Evolutionary conservation across 2,797 vertebrate species (phyloP).

Genomic region (Rhabdomys pumilio): DNA sequence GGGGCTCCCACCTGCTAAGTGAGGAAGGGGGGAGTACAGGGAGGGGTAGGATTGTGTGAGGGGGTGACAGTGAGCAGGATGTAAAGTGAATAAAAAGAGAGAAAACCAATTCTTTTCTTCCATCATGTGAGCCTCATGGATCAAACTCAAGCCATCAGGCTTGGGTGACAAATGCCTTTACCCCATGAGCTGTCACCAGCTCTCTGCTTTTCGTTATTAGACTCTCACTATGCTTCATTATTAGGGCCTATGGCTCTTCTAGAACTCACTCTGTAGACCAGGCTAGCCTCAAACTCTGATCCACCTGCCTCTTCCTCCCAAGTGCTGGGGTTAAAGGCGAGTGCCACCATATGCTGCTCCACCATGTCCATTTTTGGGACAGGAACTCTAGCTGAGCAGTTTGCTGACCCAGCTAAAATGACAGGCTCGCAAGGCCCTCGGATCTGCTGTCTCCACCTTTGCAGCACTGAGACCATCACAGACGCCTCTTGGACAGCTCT

Average conservation of each 20-base stretch:
- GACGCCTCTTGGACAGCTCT: neutral
- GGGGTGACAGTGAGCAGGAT: neutral
- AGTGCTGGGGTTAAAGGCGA: neutral
- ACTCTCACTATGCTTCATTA: neutral
- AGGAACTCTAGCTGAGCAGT: neutral
- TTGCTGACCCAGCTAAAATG: neutral
- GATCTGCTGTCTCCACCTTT: neutral
- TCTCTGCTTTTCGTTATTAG: neutral
- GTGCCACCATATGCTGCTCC: no score
- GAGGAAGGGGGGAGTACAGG: neutral
- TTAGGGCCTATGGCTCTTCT: neutral
- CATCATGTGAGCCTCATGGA: neutral
- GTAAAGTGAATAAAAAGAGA: neutral
- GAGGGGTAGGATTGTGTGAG: neutral
- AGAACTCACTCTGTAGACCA: neutral
- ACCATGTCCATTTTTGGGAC: neutral
- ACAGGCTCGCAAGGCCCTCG: neutral
- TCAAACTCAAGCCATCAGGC: neutral
- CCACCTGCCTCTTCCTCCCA: neutral
- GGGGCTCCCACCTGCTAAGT: neutral
- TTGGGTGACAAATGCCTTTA: neutral
- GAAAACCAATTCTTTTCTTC: neutral
- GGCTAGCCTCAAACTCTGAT: neutral
- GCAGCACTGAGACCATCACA: neutral
- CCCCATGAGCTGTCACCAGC: neutral